Percentiles rank a stretch among this genome's conserved stretches.
Evolutionary conservation across 1,140 invertebrate species (phyloP).

Genomic region (Pseudomyrmex concolor): DNA sequence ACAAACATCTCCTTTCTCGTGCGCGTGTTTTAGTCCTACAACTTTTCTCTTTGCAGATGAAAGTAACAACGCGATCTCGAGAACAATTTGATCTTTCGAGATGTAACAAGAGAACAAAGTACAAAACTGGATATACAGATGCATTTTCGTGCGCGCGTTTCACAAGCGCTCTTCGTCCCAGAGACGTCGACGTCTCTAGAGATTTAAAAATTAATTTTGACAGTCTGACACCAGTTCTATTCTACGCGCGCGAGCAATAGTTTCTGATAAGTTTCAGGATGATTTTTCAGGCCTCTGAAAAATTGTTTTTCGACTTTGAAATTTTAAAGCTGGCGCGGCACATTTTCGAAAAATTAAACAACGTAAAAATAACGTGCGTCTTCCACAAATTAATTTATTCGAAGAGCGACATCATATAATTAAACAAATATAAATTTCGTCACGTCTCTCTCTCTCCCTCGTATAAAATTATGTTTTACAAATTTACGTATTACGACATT

Average conservation of each 20-base stretch:
- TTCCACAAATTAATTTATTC: no score
- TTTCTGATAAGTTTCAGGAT: no score
- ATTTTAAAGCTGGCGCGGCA: no score
- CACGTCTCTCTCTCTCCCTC: no score
- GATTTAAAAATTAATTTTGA: not conserved
- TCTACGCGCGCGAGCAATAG: no score
- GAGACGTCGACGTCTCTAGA: not conserved
- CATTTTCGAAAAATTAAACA: no score
- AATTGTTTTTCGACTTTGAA: no score
- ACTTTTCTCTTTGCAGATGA: conserved; percentile 17
- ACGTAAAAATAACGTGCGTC: no score
- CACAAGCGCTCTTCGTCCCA: conserved; percentile 2
- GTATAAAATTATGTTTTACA: not conserved
- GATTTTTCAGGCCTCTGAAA: no score
- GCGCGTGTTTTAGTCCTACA: conserved; percentile 10
- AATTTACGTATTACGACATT: not conserved
- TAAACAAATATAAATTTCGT: no score
- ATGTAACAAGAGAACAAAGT: conserved; percentile 5
- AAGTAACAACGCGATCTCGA: conserved; percentile 39
- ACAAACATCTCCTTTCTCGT: conserved; percentile 7
- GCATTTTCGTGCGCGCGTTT: conserved; percentile 3
- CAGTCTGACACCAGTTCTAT: no score
- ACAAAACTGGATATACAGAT: not conserved
- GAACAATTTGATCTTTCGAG: conserved; percentile 42
- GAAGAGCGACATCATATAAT: no score